These are phyloP conservation scores for Dermochelys coriacea DNA, from an alignment of 2,797 vertebrate genomes.

Conservation along the genomic window DNA sequence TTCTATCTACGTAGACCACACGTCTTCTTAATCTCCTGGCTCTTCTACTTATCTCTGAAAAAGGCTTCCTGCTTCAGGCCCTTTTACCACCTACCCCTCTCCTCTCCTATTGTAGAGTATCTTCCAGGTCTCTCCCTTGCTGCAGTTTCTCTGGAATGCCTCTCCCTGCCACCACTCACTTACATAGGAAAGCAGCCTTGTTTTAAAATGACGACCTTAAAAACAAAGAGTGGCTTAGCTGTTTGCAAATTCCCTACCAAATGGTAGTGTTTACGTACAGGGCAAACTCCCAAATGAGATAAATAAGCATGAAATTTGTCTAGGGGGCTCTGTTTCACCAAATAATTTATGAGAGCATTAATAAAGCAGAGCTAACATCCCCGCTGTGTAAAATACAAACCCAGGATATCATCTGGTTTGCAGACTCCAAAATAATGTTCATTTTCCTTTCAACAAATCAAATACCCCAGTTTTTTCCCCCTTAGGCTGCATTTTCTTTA, in stretches of 20 bases:
- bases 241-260: neutral
- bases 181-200: neutral
- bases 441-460: conserved; percentile 71
- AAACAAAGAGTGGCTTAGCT: neutral
- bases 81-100: neutral
- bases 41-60: neutral
- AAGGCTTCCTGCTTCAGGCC: neutral
- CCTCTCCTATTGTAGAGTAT: neutral
- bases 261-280: neutral
- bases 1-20: too few relatives aligned
- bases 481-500: conserved; percentile 75
- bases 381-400: conserved; percentile 46
- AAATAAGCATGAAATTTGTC: conserved; percentile 26
- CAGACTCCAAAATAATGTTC: conserved; percentile 61
- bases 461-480: conserved; percentile 32
- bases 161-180: neutral
- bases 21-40: neutral
- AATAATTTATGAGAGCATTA: conserved; percentile 69
- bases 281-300: conserved; percentile 1
- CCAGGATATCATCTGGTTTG: conserved; percentile 46
- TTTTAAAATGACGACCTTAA: neutral
- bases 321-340: conserved; percentile 42
- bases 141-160: neutral
- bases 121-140: neutral
- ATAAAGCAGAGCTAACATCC: conserved; percentile 48